These are phyloP conservation scores for Phyllostomus hastatus DNA, from an alignment of 2,113 vertebrate genomes.

Conservation along the genomic window DNA sequence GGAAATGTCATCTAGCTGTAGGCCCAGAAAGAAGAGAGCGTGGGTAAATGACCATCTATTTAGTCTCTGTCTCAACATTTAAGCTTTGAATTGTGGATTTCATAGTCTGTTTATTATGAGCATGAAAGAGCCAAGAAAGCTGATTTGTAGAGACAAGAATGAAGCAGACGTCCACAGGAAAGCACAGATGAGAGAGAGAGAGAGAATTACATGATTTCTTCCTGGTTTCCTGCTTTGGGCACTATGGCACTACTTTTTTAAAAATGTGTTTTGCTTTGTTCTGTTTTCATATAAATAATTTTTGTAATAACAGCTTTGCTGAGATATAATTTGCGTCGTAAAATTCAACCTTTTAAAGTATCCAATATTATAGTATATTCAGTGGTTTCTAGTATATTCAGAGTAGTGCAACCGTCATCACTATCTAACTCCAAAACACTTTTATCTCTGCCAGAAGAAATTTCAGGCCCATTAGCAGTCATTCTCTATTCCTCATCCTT, in stretches of 20 bases:
- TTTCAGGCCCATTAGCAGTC: not conserved
- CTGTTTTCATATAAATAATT: not conserved
- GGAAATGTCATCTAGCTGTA: not conserved
- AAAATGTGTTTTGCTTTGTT: slow-evolving; percentile 2
- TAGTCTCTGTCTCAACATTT: not conserved
- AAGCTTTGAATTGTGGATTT: not conserved
- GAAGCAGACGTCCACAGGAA: not conserved
- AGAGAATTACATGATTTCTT: not conserved
- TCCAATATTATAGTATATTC: not conserved
- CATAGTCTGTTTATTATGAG: not conserved
- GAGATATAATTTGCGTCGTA: not conserved
- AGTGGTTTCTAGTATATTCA: not conserved
- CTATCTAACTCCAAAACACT: not conserved
- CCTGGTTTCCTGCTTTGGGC: not conserved
- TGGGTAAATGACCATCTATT: not conserved
- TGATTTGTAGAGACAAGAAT: not conserved
- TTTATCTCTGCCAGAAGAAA: not conserved
- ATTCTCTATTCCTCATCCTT: not conserved
- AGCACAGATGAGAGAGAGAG: not conserved
- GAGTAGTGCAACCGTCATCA: not conserved
- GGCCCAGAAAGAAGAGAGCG: not conserved
- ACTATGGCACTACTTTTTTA: not conserved
- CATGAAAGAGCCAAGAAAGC: not conserved
- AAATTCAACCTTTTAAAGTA: not conserved
- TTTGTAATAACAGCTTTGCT: slow-evolving; percentile 23